A percentile compares a stretch with the other conserved stretches of the same genome.
Conservation (phyloP, 2,888 invertebrate genomes). For the Cantharis rufa region DNA sequence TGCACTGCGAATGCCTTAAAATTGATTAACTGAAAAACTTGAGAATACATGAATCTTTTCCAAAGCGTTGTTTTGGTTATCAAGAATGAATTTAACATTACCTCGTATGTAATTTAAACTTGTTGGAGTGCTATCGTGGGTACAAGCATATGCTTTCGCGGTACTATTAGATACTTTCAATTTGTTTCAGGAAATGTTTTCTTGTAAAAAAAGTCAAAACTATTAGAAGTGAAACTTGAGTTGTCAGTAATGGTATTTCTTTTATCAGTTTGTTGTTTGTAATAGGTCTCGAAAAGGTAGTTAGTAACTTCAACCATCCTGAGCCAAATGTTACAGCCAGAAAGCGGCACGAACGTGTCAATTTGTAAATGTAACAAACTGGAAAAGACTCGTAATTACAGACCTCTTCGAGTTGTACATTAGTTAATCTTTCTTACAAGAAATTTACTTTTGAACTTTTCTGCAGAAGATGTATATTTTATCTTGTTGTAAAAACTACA, state of each 20-base stretch:
- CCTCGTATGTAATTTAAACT: constrained; percentile 14
- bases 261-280: constrained; percentile 45
- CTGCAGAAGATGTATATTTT: constrained; percentile 19
- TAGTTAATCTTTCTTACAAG: constrained; percentile 29
- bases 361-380: constrained; percentile 55
- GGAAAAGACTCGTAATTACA: constrained; percentile 55
- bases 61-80: background rate
- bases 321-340: constrained; percentile 41
- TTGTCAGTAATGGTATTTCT: constrained; percentile 31
- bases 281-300: constrained; percentile 48
- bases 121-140: constrained; percentile 14
- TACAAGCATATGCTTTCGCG: constrained; percentile 19
- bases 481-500: constrained; percentile 8
- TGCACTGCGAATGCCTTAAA: background rate
- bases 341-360: constrained; percentile 49
- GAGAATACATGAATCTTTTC: background rate
- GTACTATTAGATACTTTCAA: constrained; percentile 26
- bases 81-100: constrained; percentile 13
- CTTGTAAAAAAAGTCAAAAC: constrained; percentile 26
- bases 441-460: constrained; percentile 31
- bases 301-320: constrained; percentile 46
- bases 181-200: constrained; percentile 24
- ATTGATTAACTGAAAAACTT: background rate
- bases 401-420: constrained; percentile 40
- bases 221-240: constrained; percentile 33